Evolutionary conservation across 2,888 invertebrate genomes (phyloP).

Genomic region (Troides oblongomaculatus): DNA sequence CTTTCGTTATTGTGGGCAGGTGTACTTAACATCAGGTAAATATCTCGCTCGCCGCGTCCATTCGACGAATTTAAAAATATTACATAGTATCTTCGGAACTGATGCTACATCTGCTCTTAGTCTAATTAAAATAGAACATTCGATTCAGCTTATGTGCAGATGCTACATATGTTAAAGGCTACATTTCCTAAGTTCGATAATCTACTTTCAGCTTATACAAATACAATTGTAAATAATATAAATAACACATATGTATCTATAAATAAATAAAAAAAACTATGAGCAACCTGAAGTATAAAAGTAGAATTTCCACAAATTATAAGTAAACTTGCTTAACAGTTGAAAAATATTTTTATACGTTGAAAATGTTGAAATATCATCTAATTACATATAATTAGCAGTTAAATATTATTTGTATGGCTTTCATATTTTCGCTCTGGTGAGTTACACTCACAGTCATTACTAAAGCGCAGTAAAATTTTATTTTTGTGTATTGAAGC

Average conservation of each 20-base stretch:
- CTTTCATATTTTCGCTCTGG: background rate
- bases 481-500: conserved; percentile 29
- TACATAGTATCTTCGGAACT: background rate
- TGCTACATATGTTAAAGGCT: background rate
- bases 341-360: no score
- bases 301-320: no score
- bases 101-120: background rate
- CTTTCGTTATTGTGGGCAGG: no score
- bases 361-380: background rate
- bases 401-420: background rate
- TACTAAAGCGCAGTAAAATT: conserved; percentile 2
- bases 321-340: no score
- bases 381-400: background rate
- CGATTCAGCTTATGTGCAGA: background rate
- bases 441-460: background rate
- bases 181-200: background rate
- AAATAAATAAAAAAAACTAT: background rate
- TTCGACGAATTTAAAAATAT: no score
- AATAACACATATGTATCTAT: background rate
- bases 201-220: background rate
- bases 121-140: background rate
- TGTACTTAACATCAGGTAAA: no score
- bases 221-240: background rate
- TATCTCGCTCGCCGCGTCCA: no score
- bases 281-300: no score